A percentile compares a stretch with the other conserved stretches of the same genome.
phyloP scores from a whole-genome alignment of 2,888 invertebrate species.

The Dinocampus coccinellae region DNA sequence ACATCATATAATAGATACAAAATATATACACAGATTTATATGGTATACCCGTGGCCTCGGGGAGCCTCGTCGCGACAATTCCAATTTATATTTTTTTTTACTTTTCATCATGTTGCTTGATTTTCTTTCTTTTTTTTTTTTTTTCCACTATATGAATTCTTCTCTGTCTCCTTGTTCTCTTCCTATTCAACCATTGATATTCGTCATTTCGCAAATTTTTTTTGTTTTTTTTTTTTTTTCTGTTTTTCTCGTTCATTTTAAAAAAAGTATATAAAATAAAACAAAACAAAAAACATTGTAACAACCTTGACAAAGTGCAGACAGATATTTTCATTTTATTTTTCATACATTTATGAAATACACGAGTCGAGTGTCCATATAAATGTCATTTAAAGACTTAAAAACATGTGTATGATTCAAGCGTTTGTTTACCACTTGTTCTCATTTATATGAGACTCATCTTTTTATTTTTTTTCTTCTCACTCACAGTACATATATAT shows the following conservation, averaged over 20 bases:
- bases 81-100: slow-evolving; percentile 6
- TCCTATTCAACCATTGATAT: background rate
- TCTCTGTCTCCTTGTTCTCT: too few relatives aligned
- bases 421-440: slow-evolving; percentile 26
- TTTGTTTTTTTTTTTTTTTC: too few relatives aligned
- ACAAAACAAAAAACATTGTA: too few relatives aligned
- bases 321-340: background rate
- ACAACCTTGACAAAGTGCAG: background rate
- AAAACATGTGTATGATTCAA: slow-evolving; percentile 24
- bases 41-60: background rate
- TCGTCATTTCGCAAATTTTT: too few relatives aligned
- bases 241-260: too few relatives aligned
- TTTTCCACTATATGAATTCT: too few relatives aligned
- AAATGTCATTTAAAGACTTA: slow-evolving; percentile 27
- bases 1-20: background rate
- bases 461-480: too few relatives aligned
- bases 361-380: background rate
- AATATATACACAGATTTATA: background rate
- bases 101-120: background rate
- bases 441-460: background rate
- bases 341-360: background rate
- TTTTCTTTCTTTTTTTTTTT: background rate
- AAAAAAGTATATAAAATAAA: too few relatives aligned
- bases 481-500: too few relatives aligned
- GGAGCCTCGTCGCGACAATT: slow-evolving; percentile 21